Evolutionary conservation across 2,888 invertebrate genomes (phyloP), one percentile per base, ranked within the genome.

Genomic region (Epiblema foenella): DNA sequence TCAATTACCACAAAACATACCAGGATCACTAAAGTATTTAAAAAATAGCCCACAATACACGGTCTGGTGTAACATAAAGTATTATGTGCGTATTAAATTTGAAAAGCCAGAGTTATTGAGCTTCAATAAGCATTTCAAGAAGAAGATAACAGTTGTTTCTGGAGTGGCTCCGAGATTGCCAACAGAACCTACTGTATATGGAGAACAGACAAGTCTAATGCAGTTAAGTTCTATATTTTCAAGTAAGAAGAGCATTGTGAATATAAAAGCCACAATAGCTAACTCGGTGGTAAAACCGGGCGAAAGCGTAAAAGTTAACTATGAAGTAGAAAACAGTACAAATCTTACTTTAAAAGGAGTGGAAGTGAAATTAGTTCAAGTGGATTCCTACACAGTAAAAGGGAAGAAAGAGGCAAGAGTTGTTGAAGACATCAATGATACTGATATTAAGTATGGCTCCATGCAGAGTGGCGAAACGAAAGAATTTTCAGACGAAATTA

Each of bases 141-240:
- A 71, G 56, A 66, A 54, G 39, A 56, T 71, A 33, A 66, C 56
- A 17, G 65, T 70, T 46, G 39, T 59, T 18, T 70, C 70, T 1
- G 59, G 64, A 20, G 59, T 33, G 12, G 59, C 59, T 46, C 70
- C 70, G 5, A 58, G 70, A 51, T 17, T 70, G 18, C 52, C 70
- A 12, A 65, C 59, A 4, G 52, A 59, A 54, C 70, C 59, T 12
- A 46, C 52, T 1, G 20, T 60, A n/a, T 70, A 70, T 4, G 70
- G 65, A 29, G 54, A 70, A 29, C 65, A 62, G 24, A 71, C 66
- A 29, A 66, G 37, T 46, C 24, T 71, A 15, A 29, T 54, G 18
- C 70, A 71, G 56, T 39, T 70, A 9, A 33, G 42, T n/a, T 70
- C 70, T n/a, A 46, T 71, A 17, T 71, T 71, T 46, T 71, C 70